phyloP scores from a whole-genome alignment of 2,888 invertebrate species.

The Agrotis segetum region DNA sequence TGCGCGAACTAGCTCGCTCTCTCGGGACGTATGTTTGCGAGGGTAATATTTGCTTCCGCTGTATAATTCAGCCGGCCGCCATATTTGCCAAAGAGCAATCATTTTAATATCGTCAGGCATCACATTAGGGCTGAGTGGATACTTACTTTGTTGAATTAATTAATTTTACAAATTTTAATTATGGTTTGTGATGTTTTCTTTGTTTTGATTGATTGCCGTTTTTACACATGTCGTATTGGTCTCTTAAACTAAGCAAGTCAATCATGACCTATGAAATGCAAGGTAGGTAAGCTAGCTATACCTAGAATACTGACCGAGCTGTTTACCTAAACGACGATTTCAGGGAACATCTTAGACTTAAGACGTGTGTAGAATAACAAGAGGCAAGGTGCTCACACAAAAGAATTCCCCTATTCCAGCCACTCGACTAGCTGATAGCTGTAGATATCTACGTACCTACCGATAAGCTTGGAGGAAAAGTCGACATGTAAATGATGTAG shows the following conservation, averaged over 20 bases:
- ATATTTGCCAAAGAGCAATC: slow-evolving; percentile 92
- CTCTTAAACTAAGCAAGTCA: background rate
- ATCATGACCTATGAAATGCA: background rate
- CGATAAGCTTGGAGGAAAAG: background rate
- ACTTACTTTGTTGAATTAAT: slow-evolving; percentile 85
- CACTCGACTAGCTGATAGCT: background rate
- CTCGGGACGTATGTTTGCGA: slow-evolving; percentile 91
- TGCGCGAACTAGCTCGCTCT: slow-evolving; percentile 92
- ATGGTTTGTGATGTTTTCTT: slow-evolving; percentile 47
- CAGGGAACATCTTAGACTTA: background rate
- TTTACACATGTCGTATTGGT: too few species aligned
- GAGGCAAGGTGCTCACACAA: too few species aligned
- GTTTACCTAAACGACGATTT: background rate
- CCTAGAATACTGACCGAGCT: background rate
- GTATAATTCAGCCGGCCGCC: slow-evolving; percentile 92
- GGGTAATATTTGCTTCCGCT: slow-evolving; percentile 92
- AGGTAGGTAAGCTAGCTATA: background rate
- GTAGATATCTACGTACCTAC: background rate
- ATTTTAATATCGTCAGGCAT: slow-evolving; percentile 92
- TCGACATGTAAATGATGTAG: background rate
- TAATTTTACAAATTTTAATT: slow-evolving; percentile 86
- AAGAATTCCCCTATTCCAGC: background rate
- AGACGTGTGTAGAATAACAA: background rate
- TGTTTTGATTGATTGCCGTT: slow-evolving; percentile 17
- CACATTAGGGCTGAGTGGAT: slow-evolving; percentile 88